Evolutionary conservation across 2,797 vertebrate genomes (phyloP), one percentile per base, ranked within the genome.

Genomic region (Nyctalus aviator): DNA sequence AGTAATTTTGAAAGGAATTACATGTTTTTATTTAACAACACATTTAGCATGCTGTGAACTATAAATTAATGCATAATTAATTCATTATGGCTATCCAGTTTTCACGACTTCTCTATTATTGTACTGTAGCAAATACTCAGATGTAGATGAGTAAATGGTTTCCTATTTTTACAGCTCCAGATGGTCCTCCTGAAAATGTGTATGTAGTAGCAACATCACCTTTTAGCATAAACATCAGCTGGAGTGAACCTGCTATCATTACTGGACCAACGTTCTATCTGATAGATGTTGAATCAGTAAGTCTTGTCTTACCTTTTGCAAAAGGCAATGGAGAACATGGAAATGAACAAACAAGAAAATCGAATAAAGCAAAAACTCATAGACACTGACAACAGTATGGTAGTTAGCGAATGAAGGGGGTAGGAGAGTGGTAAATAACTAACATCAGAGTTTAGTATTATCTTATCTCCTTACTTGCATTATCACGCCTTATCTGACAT

Each of bases 241-340:
- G 99, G 99, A 98, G 95, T 8, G 97, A 98, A 93, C 99, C 99
- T 78, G 96, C 95, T 82, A 68, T 99, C 97, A 98, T 99, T 82
- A 99, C 99, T 1, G 99, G 99, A 93, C 99, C 99, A 46, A 99
- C 99, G 0, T 99, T 98, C 64, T 99, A 99, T 97, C 98, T 99
- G 92, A 98, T 99, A 94, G 98, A 99, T 75, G 94, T 99, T 86
- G 97, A 97, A 88, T 98, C 98, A 82, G 98, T 99, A 98, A 98
- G 98, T 93, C 64, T 44, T 66, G 32, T 77, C 79, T 94, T 64
- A 8, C 73, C 66, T 94, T 77, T 17, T 86, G 6, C 8, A 30
- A 86, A 81, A 72, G 6, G 21, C 12, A 23, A 25, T 48, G 14
- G 35, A 76, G 32, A 55, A 23, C 27, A 14, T n/a, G 17, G 14